Evolutionary conservation across 2,888 invertebrate species (phyloP), one percentile per base, ranked within the genome.

Genomic region (Drosophila affinis): DNA sequence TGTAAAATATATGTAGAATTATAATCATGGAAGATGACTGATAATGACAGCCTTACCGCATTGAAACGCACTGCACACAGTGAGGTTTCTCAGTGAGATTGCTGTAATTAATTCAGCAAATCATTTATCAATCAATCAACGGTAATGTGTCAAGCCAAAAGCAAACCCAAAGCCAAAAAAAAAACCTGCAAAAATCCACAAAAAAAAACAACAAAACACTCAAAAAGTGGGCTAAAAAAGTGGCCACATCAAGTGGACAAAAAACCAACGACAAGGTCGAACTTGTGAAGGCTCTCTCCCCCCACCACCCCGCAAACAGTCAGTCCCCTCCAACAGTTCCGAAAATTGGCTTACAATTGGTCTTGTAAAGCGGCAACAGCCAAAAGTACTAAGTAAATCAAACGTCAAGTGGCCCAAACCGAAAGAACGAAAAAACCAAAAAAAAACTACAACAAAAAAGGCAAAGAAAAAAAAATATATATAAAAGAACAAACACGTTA

Each of bases 301-400:
- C 46, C 21, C n/a, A 9, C 3, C 18, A 5, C 24, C 24, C n/a
- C n/a, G n/a, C n/a, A 9, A 29, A 29, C 29, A 9, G 29, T 1
- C 29, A 9, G 29, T 1, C 9, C 32, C 45, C 46, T 10, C 12
- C 12, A 44, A 34, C 5, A 12, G 17, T 4, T 24, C 46, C 71
- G 79, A 81, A 78, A 83, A 83, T 83, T 83, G 83, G 87, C 83
- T 87, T 87, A 87, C 85, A 83, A 87, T 85, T 88, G 87, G 81
- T 81, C 77, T 73, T 67, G 67, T 67, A 67, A 47, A 52, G 55
- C 61, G 63, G 44, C 48, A 14, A 34, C 39, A 46, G 61, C 46
- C 61, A 46, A 71, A 57, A 67, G 68, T 67, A 67, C 67, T 67
- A 67, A 67, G 67, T 67, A 67, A 67, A 67, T 67, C 67, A 67